Base-by-base conservation (phyloP, 2,113 vertebrate genomes). In the Carlito syrichta region DNA sequence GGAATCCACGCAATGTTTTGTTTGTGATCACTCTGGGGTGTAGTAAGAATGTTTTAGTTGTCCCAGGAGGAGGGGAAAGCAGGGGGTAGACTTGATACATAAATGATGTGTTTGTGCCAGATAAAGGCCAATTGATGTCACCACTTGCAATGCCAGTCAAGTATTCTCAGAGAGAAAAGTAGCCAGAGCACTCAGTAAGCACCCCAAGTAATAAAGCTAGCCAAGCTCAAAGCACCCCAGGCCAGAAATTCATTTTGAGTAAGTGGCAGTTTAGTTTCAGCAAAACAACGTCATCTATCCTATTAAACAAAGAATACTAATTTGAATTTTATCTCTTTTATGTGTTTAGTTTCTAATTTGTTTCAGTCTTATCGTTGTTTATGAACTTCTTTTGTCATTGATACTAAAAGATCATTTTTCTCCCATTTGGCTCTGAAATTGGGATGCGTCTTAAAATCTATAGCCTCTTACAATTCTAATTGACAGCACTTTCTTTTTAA, bases 341-440 rank as follows among this genome's bases (percentile, higher is more conserved):
- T 85, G 89, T 63, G 30, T 76, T 91, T 83, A 58, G 17, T 58
- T 91, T 86, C 83, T 95, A n/a, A 95, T 95, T 91, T 71, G 81
- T 45, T 91, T 95, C 63, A 52, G 43, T 50, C 56, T 60, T 45
- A 73, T 25, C 27, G 40, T 52, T 84, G 56, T 66, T 92, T 85
- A 78, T 88, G 54, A 87, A 88, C 86, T 91, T 95, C 43, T 83
- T 89, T 81, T 68, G 48, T 68, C 62, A 32, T 71, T 86, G 66
- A 81, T 38, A 74, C 71, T 69, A 62, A 89, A 89, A 69, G 6
- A 71, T 58, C 74, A 66, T 95, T 92, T 88, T 79, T 83, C 69
- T 79, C 68, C 32, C 3, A 10, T 68, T 69, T 76, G 60, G 62
- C 62, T 93, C 62, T 91, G 62, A 62, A 82, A 86, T 85, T 40